These are phyloP conservation scores for Sinocyclocheilus anophthalmus DNA, from an alignment of 2,113 vertebrate species.

Conservation along the genomic window DNA sequence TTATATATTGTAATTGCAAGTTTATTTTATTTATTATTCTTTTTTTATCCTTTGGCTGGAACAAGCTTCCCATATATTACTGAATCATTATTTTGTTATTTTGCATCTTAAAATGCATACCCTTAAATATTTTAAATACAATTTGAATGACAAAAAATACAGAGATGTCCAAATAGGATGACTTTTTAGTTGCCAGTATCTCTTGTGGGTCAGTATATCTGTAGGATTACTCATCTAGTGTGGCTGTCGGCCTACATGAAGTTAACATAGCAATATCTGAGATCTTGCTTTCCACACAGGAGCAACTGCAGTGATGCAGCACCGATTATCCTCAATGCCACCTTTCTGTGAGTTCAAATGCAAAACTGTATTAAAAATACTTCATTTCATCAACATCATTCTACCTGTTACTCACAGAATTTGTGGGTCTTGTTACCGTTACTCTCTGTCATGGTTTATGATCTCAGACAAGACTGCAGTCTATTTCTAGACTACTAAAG, in stretches of 20 bases:
- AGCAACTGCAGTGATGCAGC: conserved; percentile 17
- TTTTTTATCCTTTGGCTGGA: too few species aligned
- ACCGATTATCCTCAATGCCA: not conserved
- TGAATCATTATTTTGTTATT: not conserved
- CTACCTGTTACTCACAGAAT: not conserved
- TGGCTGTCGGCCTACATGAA: not conserved
- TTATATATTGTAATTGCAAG: too few species aligned
- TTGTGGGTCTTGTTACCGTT: not conserved
- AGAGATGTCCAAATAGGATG: not conserved
- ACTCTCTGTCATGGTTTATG: not conserved
- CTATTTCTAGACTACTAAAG: not conserved
- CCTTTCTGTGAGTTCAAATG: not conserved
- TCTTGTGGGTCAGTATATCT: not conserved
- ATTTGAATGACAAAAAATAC: not conserved
- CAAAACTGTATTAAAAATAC: not conserved
- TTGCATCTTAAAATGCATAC: not conserved
- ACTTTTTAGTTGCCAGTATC: not conserved
- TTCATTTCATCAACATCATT: not conserved
- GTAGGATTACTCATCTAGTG: not conserved
- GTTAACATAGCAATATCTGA: not conserved
- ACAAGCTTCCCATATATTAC: too few species aligned
- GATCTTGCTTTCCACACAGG: not conserved
- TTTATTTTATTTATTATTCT: too few species aligned
- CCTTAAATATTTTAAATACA: not conserved
- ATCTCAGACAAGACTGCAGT: not conserved